phyloP scores from a whole-genome alignment of 2,797 vertebrate species.

The Macrochelys suwanniensis region DNA sequence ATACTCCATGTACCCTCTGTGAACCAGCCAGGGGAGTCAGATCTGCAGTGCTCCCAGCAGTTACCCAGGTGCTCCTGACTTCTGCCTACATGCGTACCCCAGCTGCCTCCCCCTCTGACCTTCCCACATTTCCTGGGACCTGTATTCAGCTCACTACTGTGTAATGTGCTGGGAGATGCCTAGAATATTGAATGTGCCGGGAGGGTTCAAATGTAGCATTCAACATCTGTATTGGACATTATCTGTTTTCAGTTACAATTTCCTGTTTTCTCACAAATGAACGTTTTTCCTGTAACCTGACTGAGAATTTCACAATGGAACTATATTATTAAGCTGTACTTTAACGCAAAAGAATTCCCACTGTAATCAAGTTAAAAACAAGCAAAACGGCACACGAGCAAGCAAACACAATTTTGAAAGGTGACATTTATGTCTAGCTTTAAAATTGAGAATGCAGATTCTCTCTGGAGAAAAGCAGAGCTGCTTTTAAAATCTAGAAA shows the following conservation, averaged over 20 bases:
- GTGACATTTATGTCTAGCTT: not conserved
- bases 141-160: not conserved
- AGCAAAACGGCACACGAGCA: not conserved
- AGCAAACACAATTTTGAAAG: not conserved
- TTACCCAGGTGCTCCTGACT: not conserved
- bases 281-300: not conserved
- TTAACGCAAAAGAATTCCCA: not conserved
- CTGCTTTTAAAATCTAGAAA: not conserved
- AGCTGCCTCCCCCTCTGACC: not conserved
- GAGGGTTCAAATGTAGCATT: not conserved
- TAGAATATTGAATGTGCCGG: not conserved
- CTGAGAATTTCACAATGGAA: not conserved
- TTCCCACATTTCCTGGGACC: not conserved
- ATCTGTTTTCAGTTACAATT: not conserved
- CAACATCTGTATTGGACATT: not conserved
- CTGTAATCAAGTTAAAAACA: not conserved
- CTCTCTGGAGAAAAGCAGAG: not conserved
- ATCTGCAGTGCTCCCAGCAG: not conserved
- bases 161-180: not conserved
- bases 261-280: not conserved
- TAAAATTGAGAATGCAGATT: not conserved
- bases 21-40: not conserved
- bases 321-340: not conserved
- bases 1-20: not conserved
- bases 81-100: not conserved